Percentiles rank a stretch among this genome's conserved stretches.
phyloP scores from a whole-genome alignment of 2,113 vertebrate species.

The Oreotrochilus melanogaster region DNA sequence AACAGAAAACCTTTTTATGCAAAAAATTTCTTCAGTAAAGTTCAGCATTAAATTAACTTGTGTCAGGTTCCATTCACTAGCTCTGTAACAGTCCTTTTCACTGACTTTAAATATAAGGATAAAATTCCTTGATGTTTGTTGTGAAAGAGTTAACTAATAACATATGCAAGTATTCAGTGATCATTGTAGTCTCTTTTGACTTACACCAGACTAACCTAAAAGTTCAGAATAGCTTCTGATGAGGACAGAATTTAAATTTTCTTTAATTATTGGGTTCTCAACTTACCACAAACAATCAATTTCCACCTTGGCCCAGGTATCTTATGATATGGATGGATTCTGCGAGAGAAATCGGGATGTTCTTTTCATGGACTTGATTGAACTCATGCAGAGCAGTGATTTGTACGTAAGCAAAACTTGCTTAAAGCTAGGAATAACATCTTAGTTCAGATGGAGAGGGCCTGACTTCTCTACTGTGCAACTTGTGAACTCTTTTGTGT shows the following conservation, averaged over 20 bases:
- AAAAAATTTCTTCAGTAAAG: not conserved
- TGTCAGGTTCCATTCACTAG: not conserved
- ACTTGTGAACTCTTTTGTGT: not conserved
- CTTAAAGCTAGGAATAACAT: not conserved
- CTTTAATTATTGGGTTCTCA: slow-evolving; percentile 34
- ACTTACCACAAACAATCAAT: slow-evolving; percentile 50
- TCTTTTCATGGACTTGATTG: slow-evolving; percentile 96
- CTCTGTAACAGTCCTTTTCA: not conserved
- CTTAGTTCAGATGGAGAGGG: not conserved
- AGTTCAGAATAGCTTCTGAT: not conserved
- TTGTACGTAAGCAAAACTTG: slow-evolving; percentile 83
- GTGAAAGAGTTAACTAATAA: not conserved
- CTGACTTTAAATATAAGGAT: not conserved
- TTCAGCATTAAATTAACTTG: not conserved
- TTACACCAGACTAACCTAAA: not conserved
- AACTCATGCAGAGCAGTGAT: slow-evolving; percentile 99
- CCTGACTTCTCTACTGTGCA: not conserved
- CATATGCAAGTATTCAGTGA: not conserved
- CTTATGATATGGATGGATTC: slow-evolving; percentile 97
- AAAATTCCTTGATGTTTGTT: not conserved
- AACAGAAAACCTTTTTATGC: not conserved
- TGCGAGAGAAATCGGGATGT: slow-evolving; percentile 98
- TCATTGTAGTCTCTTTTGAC: not conserved
- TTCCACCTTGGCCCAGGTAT: slow-evolving; percentile 85
- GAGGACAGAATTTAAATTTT: slow-evolving; percentile 11